Base-by-base conservation (phyloP, 2,797 vertebrate genomes). In the Ispidina lecontei region DNA sequence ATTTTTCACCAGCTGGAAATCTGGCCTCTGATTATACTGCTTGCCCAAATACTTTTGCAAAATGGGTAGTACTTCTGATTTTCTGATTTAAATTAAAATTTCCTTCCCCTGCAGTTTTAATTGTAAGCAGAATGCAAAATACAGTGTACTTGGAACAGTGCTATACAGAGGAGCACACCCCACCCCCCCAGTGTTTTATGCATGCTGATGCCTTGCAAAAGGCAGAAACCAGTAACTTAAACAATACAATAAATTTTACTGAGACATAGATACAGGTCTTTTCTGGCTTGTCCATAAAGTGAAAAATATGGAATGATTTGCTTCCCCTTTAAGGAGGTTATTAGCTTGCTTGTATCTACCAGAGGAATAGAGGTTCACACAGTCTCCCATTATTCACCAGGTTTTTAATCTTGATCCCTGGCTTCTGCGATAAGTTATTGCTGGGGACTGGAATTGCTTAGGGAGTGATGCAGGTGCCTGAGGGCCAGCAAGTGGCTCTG, bases 341-440 rank as follows among this genome's bases (percentile, higher is more conserved):
- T 96, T 96, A 96, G 95, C 96, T 97, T 91, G 87, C 91, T 96
- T 96, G 87, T 95, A 92, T 95, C 90, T 91, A 94, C 93, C 77
- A 33, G 29, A 97, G 95, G 95, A 96, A 93, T 58, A 82, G 91
- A 91, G 90, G 84, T 70, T 43, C 82, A 81, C 73, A 82, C 29
- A 73, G 83, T 69, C 94, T 90, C 81, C 91, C 91, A 92, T 97
- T 96, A 95, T 93, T 96, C 96, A 95, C 94, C 3, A 6, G 90
- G 86, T 95, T 97, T 96, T 97, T 97, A 97, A 97, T 97, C 95
- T 96, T 96, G 86, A 91, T 92, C 84, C 94, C 84, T 95, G 92
- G 91, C 94, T 96, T 76, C 92, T 72, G 91, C 3, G 93, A 93
- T 93, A 80, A 92, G 86, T 94, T 93, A 80, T 92, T 68, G 23